Percentiles rank a stretch among this genome's conserved stretches.
Conservation (phyloP, 2,113 vertebrate species). For the Tylochromis polylepis region DNA sequence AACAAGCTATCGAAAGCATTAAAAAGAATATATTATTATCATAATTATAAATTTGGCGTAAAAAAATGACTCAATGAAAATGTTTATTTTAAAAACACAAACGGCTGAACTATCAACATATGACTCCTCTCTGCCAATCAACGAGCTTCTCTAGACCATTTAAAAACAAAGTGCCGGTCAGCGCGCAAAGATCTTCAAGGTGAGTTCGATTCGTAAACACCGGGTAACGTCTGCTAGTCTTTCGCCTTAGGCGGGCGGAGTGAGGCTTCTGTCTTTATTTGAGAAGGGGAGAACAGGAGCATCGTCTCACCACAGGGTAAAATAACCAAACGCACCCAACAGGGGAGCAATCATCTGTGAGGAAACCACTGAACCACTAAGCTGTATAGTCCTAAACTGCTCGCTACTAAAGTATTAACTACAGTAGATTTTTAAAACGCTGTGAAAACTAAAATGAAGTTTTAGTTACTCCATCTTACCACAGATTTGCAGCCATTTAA, state of each 20-base stretch:
- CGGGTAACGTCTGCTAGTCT: not conserved
- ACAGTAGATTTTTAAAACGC: not conserved
- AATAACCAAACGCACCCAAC: not conserved
- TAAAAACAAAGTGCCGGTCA: conserved; percentile 76
- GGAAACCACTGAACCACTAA: conserved; percentile 37
- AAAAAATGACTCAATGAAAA: not conserved
- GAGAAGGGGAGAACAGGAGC: not conserved
- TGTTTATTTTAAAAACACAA: conserved; percentile 21
- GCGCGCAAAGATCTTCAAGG: conserved; percentile 59
- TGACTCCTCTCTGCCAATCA: conserved; percentile 52
- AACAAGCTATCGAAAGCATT: not conserved
- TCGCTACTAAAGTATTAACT: not conserved
- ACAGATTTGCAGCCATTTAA: not conserved
- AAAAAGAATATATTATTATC: not conserved
- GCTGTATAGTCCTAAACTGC: not conserved
- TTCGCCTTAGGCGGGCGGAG: conserved; percentile 23
- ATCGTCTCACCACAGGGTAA: not conserved
- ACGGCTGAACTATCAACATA: conserved; percentile 22
- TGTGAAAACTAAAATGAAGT: not conserved
- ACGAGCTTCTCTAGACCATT: conserved; percentile 72
- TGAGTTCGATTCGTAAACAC: conserved; percentile 44
- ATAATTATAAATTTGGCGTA: not conserved
- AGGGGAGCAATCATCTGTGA: conserved; percentile 6
- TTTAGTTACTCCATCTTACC: not conserved
- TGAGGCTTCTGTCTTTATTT: not conserved